phyloP scores from a whole-genome alignment of 2,888 invertebrate species.

The Pegoplata infirma region DNA sequence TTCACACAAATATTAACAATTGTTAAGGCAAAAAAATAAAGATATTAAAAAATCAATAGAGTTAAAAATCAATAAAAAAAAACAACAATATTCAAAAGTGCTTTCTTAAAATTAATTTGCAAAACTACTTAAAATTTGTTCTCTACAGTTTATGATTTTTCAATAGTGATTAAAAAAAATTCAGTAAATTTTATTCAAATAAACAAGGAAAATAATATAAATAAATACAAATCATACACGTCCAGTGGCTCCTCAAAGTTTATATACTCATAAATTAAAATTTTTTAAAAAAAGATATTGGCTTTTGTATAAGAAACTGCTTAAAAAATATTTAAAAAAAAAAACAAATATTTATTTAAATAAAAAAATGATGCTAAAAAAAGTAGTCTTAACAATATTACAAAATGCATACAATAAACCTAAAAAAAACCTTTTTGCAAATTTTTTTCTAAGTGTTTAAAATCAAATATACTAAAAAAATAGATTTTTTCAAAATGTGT shows the following conservation, averaged over 20 bases:
- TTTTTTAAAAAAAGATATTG: background rate
- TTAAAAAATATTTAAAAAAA: too few relatives aligned
- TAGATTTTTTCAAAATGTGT: conserved; percentile 3
- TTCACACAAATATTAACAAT: background rate
- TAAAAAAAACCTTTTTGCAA: background rate
- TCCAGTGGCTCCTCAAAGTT: conserved; percentile 75
- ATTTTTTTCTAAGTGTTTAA: background rate
- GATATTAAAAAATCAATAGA: background rate
- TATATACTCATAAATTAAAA: conserved; percentile 56
- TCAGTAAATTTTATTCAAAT: too few relatives aligned
- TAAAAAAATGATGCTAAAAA: background rate
- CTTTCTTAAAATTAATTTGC: conserved; percentile 24
- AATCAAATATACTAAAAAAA: background rate
- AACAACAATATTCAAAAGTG: conserved; percentile 61
- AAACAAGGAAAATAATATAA: conserved; percentile 42
- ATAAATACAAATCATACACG: conserved; percentile 68
- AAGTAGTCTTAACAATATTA: background rate
- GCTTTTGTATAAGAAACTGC: conserved; percentile 67
- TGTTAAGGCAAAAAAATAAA: background rate
- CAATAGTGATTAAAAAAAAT: conserved; percentile 34
- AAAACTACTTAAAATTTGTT: conserved; percentile 41
- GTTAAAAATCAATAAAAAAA: background rate
- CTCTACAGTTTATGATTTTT: conserved; percentile 7
- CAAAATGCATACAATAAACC: conserved; percentile 13
- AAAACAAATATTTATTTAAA: conserved; percentile 67